These are phyloP conservation scores for Thripadectes ignobilis DNA, from an alignment of 2,797 vertebrate genomes.

Conservation along the genomic window DNA sequence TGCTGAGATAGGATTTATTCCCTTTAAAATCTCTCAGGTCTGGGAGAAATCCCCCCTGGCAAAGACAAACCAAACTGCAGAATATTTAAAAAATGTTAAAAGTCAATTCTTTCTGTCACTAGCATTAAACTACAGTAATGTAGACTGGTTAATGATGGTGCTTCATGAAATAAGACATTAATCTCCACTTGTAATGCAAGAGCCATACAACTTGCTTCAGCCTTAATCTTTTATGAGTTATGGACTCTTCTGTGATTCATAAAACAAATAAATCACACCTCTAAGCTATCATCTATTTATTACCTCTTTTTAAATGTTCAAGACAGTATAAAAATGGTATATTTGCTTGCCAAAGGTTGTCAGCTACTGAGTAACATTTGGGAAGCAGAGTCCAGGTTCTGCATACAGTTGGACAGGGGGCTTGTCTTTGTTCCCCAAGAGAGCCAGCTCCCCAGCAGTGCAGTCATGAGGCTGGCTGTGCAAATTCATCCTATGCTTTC, in stretches of 20 bases:
- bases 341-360: constrained; percentile 28
- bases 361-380: constrained; percentile 41
- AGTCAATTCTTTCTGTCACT: constrained; percentile 55
- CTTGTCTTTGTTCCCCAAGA: not conserved
- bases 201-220: constrained; percentile 67
- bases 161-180: constrained; percentile 75
- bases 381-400: not conserved
- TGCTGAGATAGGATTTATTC: not conserved
- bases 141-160: constrained; percentile 67
- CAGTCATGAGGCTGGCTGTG: not conserved
- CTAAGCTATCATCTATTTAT: constrained; percentile 77
- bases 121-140: constrained; percentile 68
- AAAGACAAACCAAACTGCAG: constrained; percentile 19
- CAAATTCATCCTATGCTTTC: not conserved
- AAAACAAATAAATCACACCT: constrained; percentile 81
- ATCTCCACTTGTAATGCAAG: constrained; percentile 75
- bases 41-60: not conserved
- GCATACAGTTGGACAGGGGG: not conserved
- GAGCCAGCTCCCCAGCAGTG: not conserved
- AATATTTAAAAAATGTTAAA: constrained; percentile 57
- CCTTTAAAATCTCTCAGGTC: not conserved
- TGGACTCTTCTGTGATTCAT: constrained; percentile 78
- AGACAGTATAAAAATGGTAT: constrained; percentile 24
- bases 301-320: constrained; percentile 68
- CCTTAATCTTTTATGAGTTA: constrained; percentile 77